These are phyloP conservation scores for Pegoplata infirma DNA, from an alignment of 2,888 invertebrate genomes.

Conservation along the genomic window DNA sequence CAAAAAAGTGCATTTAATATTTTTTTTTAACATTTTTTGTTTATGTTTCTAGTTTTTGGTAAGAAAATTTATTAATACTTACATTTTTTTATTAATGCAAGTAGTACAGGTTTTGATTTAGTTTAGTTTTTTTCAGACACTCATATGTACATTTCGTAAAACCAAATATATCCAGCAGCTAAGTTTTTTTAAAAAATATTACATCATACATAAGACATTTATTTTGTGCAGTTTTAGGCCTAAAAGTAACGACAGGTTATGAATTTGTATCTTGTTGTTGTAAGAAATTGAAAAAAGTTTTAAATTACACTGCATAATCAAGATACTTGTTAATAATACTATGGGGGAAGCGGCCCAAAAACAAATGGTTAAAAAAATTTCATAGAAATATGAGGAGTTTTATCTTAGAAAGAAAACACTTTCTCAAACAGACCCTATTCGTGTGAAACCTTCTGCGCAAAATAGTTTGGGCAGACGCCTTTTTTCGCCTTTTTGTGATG, in stretches of 20 bases:
- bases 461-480: too few species aligned
- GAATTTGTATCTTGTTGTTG: background rate
- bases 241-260: slow-evolving; percentile 8
- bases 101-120: background rate
- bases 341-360: background rate
- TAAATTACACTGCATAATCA: background rate
- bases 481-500: too few species aligned
- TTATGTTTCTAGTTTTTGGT: background rate
- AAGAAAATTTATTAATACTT: background rate
- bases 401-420: too few species aligned
- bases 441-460: too few species aligned
- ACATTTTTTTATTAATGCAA: background rate
- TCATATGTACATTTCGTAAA: background rate
- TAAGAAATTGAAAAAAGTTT: background rate
- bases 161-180: background rate
- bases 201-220: slow-evolving; percentile 29
- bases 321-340: too few species aligned
- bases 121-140: background rate
- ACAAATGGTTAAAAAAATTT: too few species aligned
- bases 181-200: slow-evolving; percentile 15
- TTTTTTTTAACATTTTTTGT: background rate
- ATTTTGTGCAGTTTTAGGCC: slow-evolving; percentile 20
- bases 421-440: too few species aligned
- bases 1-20: slow-evolving; percentile 9
- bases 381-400: too few species aligned